Evolutionary conservation across 1,140 invertebrate genomes (phyloP).

Genomic region (Panulirus ornatus): DNA sequence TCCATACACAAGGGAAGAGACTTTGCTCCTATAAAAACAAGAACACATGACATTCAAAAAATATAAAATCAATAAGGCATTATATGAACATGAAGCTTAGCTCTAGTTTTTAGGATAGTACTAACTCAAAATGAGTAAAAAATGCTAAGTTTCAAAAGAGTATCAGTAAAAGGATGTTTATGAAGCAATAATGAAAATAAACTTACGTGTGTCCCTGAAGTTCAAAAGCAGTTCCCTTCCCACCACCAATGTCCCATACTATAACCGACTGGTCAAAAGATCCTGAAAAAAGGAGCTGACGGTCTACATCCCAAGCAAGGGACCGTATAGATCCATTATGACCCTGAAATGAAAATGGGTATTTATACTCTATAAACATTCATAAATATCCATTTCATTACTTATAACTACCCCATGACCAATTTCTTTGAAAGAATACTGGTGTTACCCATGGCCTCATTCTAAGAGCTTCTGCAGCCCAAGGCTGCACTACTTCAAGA

Average conservation of each 20-base stretch:
- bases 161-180: no score
- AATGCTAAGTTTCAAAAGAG: no score
- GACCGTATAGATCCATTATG: slow-evolving; percentile 80
- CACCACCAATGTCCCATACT: slow-evolving; percentile 99
- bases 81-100: no score
- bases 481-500: no score
- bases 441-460: no score
- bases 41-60: slow-evolving; percentile 50
- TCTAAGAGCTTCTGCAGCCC: no score
- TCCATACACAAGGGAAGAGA: slow-evolving; percentile 85
- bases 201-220: slow-evolving; percentile 90
- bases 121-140: no score
- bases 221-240: slow-evolving; percentile 97
- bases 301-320: slow-evolving; percentile 92
- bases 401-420: no score
- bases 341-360: slow-evolving; percentile 67
- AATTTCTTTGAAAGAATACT: no score
- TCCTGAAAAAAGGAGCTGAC: slow-evolving; percentile 94
- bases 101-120: no score
- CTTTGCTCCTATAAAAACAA: slow-evolving; percentile 79
- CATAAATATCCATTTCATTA: neutral
- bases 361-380: no score
- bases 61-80: no score
- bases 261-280: slow-evolving; percentile 96
- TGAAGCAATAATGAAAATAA: neutral